Percentiles rank a stretch among this genome's conserved stretches.
Conservation (phyloP, 2,888 invertebrate species). For the Strigamia maritima region DNA sequence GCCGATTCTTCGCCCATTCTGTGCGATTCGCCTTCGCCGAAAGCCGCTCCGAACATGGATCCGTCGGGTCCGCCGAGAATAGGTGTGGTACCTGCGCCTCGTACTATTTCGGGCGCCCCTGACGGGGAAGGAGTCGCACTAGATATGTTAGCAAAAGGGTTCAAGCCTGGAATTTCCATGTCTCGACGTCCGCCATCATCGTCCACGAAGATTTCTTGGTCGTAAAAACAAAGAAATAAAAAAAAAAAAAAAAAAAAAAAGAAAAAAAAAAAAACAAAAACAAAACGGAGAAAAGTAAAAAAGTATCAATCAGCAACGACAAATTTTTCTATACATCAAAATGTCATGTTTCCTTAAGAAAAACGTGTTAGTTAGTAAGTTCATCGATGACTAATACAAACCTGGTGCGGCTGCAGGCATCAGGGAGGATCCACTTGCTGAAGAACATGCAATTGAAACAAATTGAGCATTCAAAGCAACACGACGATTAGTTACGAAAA, state of each 20-base stretch:
- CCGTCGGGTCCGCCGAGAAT: conserved; percentile 45
- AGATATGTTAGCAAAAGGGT: conserved; percentile 42
- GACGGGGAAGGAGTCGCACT: conserved; percentile 46
- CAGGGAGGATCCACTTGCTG: conserved; percentile 33
- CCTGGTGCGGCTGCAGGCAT: conserved; percentile 33
- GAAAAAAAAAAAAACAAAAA: background rate
- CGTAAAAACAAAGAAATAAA: background rate
- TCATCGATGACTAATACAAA: conserved; percentile 9
- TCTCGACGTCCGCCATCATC: conserved; percentile 37
- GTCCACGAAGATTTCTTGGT: conserved; percentile 41
- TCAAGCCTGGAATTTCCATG: conserved; percentile 45
- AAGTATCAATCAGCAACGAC: background rate
- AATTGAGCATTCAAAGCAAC: conserved; percentile 27
- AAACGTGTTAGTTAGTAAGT: background rate
- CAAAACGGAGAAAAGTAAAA: background rate
- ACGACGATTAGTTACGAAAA: background rate
- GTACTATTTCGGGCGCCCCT: conserved; percentile 45
- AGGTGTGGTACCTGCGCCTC: conserved; percentile 47
- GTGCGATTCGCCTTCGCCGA: conserved; percentile 39
- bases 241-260: background rate
- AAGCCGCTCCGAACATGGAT: conserved; percentile 43
- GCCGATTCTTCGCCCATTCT: conserved; percentile 19
- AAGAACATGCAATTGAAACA: conserved; percentile 34
- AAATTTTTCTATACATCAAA: background rate
- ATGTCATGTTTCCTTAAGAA: conserved; percentile 33